phyloP scores from a whole-genome alignment of 2,888 invertebrate species.

The Pandemis corylana region DNA sequence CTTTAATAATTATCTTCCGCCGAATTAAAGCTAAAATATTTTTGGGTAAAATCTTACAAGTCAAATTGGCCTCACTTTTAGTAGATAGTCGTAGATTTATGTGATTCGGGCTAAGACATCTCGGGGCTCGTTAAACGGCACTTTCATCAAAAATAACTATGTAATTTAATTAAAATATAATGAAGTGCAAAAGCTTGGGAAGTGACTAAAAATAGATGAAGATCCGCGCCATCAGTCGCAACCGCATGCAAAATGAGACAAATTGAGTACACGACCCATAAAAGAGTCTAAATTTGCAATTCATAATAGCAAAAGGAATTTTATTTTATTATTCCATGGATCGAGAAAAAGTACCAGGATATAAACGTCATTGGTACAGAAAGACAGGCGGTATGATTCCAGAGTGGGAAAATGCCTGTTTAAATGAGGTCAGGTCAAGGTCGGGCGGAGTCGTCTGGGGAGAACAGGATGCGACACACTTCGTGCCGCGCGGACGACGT shows the following conservation, averaged over 20 bases:
- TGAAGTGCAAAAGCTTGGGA: background rate
- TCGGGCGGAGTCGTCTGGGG: conserved; percentile 19
- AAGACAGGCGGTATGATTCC: conserved; percentile 5
- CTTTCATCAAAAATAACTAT: background rate
- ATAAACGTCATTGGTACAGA: background rate
- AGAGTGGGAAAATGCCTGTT: conserved; percentile 22
- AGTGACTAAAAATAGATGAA: background rate
- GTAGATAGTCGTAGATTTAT: no score
- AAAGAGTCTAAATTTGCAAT: background rate
- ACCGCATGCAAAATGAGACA: background rate
- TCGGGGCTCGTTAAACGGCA: background rate
- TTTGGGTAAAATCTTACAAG: no score
- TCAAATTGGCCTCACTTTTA: no score
- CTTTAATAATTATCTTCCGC: no score
- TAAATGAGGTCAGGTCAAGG: conserved; percentile 36
- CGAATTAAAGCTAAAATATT: no score
- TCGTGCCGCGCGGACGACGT: conserved; percentile 14
- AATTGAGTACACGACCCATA: background rate
- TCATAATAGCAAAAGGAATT: background rate
- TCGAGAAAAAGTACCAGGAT: background rate
- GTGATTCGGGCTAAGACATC: background rate
- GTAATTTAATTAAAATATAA: background rate
- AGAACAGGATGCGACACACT: conserved; percentile 14
- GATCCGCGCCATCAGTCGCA: background rate
- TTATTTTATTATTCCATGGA: background rate